These are phyloP conservation scores for Sebastes hubbsi DNA, from an alignment of 2,797 vertebrate genomes.

Conservation along the genomic window DNA sequence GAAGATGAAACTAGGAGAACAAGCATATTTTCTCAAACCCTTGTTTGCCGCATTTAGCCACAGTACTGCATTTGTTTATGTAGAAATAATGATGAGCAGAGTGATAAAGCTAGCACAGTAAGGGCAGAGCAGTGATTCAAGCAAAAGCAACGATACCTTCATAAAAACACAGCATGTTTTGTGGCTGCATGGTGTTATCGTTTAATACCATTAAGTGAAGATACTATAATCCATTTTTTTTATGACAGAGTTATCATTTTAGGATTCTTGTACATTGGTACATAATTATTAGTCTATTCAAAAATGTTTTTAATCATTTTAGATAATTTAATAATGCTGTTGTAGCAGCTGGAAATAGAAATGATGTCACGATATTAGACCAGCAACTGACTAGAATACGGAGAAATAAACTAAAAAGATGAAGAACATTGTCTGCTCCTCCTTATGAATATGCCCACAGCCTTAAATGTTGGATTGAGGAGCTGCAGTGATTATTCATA, in stretches of 20 bases:
- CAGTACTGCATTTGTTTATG: not conserved
- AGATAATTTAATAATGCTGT: slow-evolving; percentile 1
- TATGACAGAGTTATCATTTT: not conserved
- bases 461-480: too few relatives aligned
- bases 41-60: not conserved
- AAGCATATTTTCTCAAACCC: not conserved
- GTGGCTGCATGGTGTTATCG: not conserved
- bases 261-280: not conserved
- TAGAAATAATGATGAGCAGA: not conserved
- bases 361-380: not conserved
- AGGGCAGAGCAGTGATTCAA: not conserved
- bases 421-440: not conserved
- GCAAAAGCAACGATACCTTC: not conserved
- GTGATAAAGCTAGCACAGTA: not conserved
- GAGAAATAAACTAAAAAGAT: not conserved
- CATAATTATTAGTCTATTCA: slow-evolving; percentile 7
- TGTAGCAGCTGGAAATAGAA: not conserved
- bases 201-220: not conserved
- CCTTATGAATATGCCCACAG: too few relatives aligned
- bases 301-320: slow-evolving; percentile 7
- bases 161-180: slow-evolving; percentile 6
- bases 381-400: not conserved
- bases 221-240: not conserved
- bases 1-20: not conserved
- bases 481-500: too few relatives aligned